phyloP scores from a whole-genome alignment of 2,113 vertebrate species.

The Tricholaema leucomelas region DNA sequence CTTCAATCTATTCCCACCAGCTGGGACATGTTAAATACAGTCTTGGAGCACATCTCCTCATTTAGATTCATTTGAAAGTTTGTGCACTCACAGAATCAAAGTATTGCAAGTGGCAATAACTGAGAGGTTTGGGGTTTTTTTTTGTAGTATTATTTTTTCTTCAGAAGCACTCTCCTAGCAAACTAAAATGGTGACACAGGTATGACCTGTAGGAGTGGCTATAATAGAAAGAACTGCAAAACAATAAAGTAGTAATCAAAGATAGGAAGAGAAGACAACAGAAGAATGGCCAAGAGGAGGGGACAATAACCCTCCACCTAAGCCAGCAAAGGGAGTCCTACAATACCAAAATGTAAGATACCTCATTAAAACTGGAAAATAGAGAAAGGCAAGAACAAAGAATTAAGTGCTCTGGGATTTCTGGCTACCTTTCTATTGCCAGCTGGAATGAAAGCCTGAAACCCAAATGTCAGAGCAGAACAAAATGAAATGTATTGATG shows the following conservation, averaged over 20 bases:
- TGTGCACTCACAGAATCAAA: neutral
- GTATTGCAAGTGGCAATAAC: neutral
- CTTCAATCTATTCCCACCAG: neutral
- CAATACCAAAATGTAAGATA: neutral
- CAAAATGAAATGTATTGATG: neutral
- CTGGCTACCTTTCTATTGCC: neutral
- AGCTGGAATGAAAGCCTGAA: constrained; percentile 1
- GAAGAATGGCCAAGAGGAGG: neutral
- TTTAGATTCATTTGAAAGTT: neutral
- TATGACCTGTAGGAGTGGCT: neutral
- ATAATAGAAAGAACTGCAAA: neutral
- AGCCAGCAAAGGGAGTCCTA: no score
- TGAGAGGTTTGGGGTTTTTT: neutral
- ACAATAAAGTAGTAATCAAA: neutral
- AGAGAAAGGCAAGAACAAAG: neutral
- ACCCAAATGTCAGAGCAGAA: neutral
- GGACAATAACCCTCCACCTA: no score
- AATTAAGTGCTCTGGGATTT: neutral
- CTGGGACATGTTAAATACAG: neutral
- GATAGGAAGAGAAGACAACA: neutral
- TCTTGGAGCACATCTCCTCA: neutral
- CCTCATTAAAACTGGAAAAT: constrained; percentile 16
- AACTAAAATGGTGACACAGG: neutral
- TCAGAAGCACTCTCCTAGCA: neutral
- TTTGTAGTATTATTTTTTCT: neutral